Conservation (phyloP, 2,888 invertebrate genomes). For the Parnassius glacialis region DNA sequence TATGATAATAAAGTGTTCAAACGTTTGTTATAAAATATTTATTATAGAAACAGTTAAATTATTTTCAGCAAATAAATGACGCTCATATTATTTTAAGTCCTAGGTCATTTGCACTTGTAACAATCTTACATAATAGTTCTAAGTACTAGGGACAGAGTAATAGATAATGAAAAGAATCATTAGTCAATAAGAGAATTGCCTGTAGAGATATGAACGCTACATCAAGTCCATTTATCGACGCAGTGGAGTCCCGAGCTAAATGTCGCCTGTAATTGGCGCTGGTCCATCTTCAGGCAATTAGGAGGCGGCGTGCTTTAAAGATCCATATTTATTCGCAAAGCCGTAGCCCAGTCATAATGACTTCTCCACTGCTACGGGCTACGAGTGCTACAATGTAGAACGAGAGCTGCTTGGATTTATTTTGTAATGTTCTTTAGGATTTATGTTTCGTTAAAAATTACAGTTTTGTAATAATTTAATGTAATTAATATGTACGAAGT, state of each 20-base stretch:
- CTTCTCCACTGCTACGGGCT: slow-evolving; percentile 34
- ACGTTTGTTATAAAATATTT: too few relatives aligned
- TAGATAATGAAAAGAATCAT: slow-evolving; percentile 36
- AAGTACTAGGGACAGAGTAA: too few relatives aligned
- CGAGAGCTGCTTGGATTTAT: slow-evolving; percentile 16
- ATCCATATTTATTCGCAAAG: slow-evolving; percentile 63
- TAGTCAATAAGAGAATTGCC: slow-evolving; percentile 39
- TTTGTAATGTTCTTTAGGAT: slow-evolving; percentile 31
- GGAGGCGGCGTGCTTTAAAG: slow-evolving; percentile 67
- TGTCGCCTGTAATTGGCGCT: slow-evolving; percentile 69
- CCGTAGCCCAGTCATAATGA: slow-evolving; percentile 37
- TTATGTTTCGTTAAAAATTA: too few relatives aligned
- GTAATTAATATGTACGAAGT: too few relatives aligned
- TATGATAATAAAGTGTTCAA: too few relatives aligned
- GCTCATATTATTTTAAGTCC: too few relatives aligned
- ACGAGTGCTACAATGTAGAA: slow-evolving; percentile 26
- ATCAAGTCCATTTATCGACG: slow-evolving; percentile 62
- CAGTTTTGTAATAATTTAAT: too few relatives aligned
- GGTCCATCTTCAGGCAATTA: slow-evolving; percentile 78
- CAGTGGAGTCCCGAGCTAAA: slow-evolving; percentile 57
- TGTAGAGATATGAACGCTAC: slow-evolving; percentile 43
- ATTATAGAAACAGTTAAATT: too few relatives aligned
- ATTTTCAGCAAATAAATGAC: too few relatives aligned
- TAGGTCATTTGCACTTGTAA: too few relatives aligned
- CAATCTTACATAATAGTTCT: too few relatives aligned